Evolutionary conservation across 2,797 vertebrate species (phyloP).

Genomic region (Aselliscus stoliczkanus): DNA sequence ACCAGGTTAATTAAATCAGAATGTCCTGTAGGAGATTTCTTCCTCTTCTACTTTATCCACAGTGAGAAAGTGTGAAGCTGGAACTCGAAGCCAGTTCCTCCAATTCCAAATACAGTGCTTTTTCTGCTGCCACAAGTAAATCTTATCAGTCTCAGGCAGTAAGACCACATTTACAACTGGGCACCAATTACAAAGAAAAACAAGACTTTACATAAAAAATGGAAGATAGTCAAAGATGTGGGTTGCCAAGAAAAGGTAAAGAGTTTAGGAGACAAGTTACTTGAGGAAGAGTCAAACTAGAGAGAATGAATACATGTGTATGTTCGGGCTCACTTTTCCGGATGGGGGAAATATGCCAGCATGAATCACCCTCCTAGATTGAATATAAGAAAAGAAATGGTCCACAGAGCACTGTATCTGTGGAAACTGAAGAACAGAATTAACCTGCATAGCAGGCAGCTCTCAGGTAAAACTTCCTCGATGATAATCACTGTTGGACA

Average conservation of each 20-base stretch:
- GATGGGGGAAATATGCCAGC: accelerated
- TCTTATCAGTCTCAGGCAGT: not conserved
- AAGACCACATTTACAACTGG: not conserved
- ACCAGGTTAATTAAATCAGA: not conserved
- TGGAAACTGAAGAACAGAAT: not conserved
- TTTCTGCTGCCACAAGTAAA: not conserved
- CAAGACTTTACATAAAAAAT: not conserved
- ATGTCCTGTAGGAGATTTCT: not conserved
- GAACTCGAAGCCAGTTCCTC: not conserved
- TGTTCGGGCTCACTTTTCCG: not conserved
- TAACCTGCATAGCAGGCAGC: no score
- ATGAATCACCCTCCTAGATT: not conserved
- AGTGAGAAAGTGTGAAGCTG: not conserved
- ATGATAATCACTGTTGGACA: not conserved
- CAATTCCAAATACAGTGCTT: not conserved
- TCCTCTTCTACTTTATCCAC: not conserved
- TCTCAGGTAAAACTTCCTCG: not conserved
- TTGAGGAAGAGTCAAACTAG: not conserved
- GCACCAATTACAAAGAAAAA: not conserved
- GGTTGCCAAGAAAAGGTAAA: not conserved
- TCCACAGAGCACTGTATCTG: not conserved
- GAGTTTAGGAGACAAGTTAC: not conserved
- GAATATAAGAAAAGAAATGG: not conserved
- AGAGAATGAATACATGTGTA: not conserved
- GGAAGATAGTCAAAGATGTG: not conserved